These are phyloP conservation scores for Drosophila oshimai DNA, from an alignment of 1,140 invertebrate genomes.

Conservation along the genomic window DNA sequence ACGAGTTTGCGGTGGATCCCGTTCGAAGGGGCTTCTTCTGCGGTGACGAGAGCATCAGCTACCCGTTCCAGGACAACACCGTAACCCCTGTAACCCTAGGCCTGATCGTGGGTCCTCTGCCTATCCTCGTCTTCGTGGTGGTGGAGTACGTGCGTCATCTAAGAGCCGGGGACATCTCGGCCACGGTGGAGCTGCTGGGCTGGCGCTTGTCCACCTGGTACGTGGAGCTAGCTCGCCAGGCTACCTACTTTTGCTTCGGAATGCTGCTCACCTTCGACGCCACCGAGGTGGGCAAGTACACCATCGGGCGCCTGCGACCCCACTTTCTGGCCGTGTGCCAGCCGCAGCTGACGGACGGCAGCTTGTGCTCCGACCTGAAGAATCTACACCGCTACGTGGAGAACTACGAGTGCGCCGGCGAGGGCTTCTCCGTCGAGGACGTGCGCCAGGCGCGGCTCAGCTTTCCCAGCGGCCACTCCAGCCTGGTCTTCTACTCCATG, in stretches of 20 bases:
- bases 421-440: slow-evolving; percentile 83
- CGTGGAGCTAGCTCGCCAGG: slow-evolving; percentile 86
- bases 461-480: slow-evolving; percentile 92
- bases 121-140: slow-evolving; percentile 38
- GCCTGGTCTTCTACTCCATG: slow-evolving; percentile 90
- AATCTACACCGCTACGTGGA: slow-evolving; percentile 87
- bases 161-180: slow-evolving; percentile 31
- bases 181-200: slow-evolving; percentile 41
- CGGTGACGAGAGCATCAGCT: slow-evolving; percentile 94
- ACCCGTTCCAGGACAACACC: slow-evolving; percentile 91
- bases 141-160: slow-evolving; percentile 59
- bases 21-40: slow-evolving; percentile 97
- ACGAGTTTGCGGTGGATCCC: slow-evolving; percentile 89
- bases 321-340: slow-evolving; percentile 92
- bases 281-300: slow-evolving; percentile 96
- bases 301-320: slow-evolving; percentile 94
- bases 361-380: slow-evolving; percentile 84
- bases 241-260: slow-evolving; percentile 92
- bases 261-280: slow-evolving; percentile 90
- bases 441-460: slow-evolving; percentile 89
- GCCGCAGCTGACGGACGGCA: slow-evolving; percentile 84
- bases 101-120: slow-evolving; percentile 87
- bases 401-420: slow-evolving; percentile 86
- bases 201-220: slow-evolving; percentile 86
- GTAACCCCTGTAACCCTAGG: slow-evolving; percentile 91